Base-by-base conservation (phyloP, 2,797 vertebrate species). In the Tolypeutes matacus region DNA sequence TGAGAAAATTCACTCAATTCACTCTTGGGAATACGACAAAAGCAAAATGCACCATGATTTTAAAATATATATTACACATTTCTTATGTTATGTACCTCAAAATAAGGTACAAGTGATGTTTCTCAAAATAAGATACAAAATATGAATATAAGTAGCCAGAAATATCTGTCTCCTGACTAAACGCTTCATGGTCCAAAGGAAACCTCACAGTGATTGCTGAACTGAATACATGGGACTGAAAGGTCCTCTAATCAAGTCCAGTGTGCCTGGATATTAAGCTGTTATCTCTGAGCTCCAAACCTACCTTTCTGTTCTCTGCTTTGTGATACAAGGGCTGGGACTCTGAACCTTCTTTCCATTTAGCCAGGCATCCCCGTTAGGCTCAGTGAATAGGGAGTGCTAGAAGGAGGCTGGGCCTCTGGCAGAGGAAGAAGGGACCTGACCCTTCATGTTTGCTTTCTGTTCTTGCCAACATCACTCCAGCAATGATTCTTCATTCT, bases 51-150 rank as follows among this genome's bases (percentile, higher is more conserved):
- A 65, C 25, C 2, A 13, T 1, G 20, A 9, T 12, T 67, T 23
- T 75, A 42, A 39, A 31, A 65, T 29, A 29, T 9, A 51, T 6
- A 27, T 65, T 21, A 72, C 23, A n/a, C 29, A 12, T 93, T 87
- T 31, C 53, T 14, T 83, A 73, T 39, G 20, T 25, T 18, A 36
- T 92, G 31, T 58, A 15, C 86, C 56, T 92, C 27, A 75, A 93
- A 94, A 89, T 91, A 95, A 87, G 65, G 36, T 53, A n/a, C 6
- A 31, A 31, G 31, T 15, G 36, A 31, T 77, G 12, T 77, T 64
- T 29, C 56, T 82, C 64, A 85, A 93, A 87, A 85, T 93, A 89
- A 95, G 11, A 77, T 86, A 92, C 1, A 86, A 87, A 76, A 77
- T 89, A 60, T 81, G 58, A 85, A 49, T 60, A 31, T 67, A 83